Percentiles rank a stretch among this genome's conserved stretches.
Evolutionary conservation across 2,797 vertebrate genomes (phyloP).

Genomic region (Ptychobarbus kaznakovi): DNA sequence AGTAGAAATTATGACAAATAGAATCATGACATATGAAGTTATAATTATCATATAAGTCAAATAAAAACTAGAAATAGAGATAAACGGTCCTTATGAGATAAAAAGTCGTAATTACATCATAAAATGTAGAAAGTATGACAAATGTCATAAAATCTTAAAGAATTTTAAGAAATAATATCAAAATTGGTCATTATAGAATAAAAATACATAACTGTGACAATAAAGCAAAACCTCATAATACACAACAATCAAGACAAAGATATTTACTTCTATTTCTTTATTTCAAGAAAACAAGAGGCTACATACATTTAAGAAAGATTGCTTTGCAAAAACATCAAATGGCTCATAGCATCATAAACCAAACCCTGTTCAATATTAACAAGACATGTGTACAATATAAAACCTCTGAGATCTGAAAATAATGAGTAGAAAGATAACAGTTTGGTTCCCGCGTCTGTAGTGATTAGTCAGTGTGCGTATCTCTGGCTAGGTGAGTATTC

Average conservation of each 20-base stretch:
- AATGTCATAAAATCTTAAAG: not conserved
- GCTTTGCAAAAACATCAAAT: conserved; percentile 33
- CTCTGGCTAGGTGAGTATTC: not conserved
- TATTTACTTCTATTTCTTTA: not conserved
- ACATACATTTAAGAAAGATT: not conserved
- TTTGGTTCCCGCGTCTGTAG: conserved; percentile 17
- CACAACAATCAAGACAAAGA: not conserved
- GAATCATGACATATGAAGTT: not conserved
- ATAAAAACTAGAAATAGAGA: too few relatives aligned
- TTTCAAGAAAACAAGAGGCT: conserved; percentile 23
- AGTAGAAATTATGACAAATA: not conserved
- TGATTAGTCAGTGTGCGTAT: not conserved
- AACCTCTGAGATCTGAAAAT: conserved; percentile 8
- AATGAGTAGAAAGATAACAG: not conserved
- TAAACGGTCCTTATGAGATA: not conserved
- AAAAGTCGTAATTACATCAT: not conserved
- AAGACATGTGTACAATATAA: conserved; percentile 15
- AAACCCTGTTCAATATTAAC: conserved; percentile 23
- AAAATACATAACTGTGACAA: not conserved
- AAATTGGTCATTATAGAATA: too few relatives aligned
- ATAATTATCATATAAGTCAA: too few relatives aligned
- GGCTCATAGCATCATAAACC: conserved; percentile 30
- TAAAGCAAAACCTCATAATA: not conserved
- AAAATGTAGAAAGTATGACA: not conserved
- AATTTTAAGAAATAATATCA: not conserved